These are phyloP conservation scores for Gasterosteus aculeatus DNA, from an alignment of 2,113 vertebrate species.

Conservation along the genomic window DNA sequence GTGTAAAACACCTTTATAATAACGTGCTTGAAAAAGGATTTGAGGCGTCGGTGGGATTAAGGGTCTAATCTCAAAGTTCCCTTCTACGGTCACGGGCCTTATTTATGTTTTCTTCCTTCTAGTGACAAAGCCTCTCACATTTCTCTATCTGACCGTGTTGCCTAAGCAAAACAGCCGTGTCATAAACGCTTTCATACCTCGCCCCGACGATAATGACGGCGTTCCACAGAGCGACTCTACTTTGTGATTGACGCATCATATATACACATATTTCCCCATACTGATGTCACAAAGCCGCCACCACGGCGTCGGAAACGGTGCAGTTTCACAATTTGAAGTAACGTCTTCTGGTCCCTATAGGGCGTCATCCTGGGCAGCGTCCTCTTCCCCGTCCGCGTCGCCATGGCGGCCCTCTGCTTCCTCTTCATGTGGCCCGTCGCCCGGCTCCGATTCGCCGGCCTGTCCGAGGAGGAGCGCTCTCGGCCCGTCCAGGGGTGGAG, in stretches of 20 bases:
- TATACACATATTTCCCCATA: background rate
- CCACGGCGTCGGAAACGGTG: too few relatives aligned
- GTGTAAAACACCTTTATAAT: background rate
- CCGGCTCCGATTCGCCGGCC: slow-evolving; percentile 82
- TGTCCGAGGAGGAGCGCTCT: slow-evolving; percentile 78
- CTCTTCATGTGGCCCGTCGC: slow-evolving; percentile 88
- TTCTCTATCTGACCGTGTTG: too few relatives aligned
- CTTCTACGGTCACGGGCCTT: background rate
- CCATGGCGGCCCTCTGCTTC: slow-evolving; percentile 78
- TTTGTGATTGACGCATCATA: background rate
- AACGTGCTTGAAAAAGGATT: background rate
- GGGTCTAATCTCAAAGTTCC: background rate
- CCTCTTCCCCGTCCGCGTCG: slow-evolving; percentile 83
- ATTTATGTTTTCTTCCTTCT: background rate
- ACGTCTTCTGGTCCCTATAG: slow-evolving; percentile 60
- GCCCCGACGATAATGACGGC: background rate
- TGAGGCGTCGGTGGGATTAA: background rate
- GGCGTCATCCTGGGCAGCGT: slow-evolving; percentile 82
- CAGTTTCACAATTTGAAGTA: too few relatives aligned
- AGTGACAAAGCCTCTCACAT: background rate
- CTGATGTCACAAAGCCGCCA: too few relatives aligned
- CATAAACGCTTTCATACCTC: background rate
- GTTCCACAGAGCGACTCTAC: background rate
- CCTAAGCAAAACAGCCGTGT: slow-evolving; percentile 8
- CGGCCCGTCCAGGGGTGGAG: slow-evolving; percentile 85